Percentiles rank a stretch among this genome's conserved stretches.
Conservation (phyloP, 2,888 invertebrate genomes). For the Mythimna lalbum region DNA sequence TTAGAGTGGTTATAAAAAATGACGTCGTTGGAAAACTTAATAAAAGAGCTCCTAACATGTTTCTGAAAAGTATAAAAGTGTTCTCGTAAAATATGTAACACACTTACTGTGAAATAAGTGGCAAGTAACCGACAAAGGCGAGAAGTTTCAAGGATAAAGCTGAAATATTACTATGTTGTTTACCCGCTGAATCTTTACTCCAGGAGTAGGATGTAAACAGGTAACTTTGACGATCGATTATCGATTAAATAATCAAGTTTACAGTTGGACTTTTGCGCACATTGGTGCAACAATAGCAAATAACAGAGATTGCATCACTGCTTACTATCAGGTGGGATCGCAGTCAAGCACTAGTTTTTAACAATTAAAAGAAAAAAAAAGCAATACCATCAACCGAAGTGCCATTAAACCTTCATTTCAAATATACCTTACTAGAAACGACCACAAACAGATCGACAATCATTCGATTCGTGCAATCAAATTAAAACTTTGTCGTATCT, state of each 20-base stretch:
- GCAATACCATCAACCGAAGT: slow-evolving; percentile 20
- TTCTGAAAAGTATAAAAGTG: neutral
- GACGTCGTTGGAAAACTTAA: neutral
- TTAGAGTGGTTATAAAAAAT: neutral
- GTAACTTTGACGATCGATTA: neutral
- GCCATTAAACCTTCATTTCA: slow-evolving; percentile 19
- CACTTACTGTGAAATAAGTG: slow-evolving; percentile 30
- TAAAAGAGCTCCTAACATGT: neutral
- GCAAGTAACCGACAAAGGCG: slow-evolving; percentile 5
- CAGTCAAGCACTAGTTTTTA: too few relatives aligned
- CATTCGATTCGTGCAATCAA: slow-evolving; percentile 22
- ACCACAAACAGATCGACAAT: slow-evolving; percentile 11
- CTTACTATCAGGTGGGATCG: too few relatives aligned
- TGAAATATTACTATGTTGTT: slow-evolving; percentile 47
- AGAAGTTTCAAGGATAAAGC: slow-evolving; percentile 39
- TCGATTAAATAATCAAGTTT: neutral
- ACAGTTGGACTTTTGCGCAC: neutral
- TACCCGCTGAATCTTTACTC: slow-evolving; percentile 4
- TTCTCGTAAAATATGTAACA: slow-evolving; percentile 2
- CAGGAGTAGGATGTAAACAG: neutral
- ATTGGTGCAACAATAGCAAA: too few relatives aligned
- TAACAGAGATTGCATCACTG: too few relatives aligned
- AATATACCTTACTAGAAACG: slow-evolving; percentile 8
- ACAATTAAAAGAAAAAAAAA: too few relatives aligned
- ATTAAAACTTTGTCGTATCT: slow-evolving; percentile 5